phyloP scores from a whole-genome alignment of 92 coral and sea anemone genomes.

The Metridium senile region DNA sequence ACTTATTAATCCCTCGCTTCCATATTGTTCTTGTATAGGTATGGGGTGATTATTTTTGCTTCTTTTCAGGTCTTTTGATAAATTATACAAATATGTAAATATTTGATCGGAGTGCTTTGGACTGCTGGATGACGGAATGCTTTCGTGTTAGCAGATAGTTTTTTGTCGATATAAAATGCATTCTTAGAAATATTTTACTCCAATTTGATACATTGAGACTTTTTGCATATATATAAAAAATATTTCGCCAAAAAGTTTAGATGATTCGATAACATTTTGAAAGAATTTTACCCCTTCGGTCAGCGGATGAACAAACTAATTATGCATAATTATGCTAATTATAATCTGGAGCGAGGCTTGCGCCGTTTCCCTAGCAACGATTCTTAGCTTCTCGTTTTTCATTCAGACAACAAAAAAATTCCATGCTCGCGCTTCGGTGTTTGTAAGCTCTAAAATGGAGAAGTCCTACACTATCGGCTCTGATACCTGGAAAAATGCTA shows the following conservation, averaged over 20 bases:
- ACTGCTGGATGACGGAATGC: neutral
- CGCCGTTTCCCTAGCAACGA: constrained; percentile 61
- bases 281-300: neutral
- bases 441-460: constrained; percentile 20
- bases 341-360: constrained; percentile 15
- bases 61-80: neutral
- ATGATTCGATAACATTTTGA: neutral
- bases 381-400: constrained; percentile 29
- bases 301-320: constrained; percentile 18
- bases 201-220: too few relatives aligned
- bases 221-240: too few relatives aligned
- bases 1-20: neutral
- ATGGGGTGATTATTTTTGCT: neutral
- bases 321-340: constrained; percentile 24
- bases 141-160: too few relatives aligned
- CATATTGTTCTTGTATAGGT: constrained; percentile 10
- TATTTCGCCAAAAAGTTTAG: too few relatives aligned
- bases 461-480: constrained; percentile 93
- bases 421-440: constrained; percentile 33
- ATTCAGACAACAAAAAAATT: constrained; percentile 59
- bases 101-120: constrained; percentile 14
- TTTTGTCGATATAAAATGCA: neutral
- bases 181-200: too few relatives aligned
- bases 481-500: constrained; percentile 95
- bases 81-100: constrained; percentile 3